Percentiles rank a stretch among this genome's conserved stretches.
Evolutionary conservation across 2,113 vertebrate genomes (phyloP).

Genomic region (Trematocara unimaculatum): DNA sequence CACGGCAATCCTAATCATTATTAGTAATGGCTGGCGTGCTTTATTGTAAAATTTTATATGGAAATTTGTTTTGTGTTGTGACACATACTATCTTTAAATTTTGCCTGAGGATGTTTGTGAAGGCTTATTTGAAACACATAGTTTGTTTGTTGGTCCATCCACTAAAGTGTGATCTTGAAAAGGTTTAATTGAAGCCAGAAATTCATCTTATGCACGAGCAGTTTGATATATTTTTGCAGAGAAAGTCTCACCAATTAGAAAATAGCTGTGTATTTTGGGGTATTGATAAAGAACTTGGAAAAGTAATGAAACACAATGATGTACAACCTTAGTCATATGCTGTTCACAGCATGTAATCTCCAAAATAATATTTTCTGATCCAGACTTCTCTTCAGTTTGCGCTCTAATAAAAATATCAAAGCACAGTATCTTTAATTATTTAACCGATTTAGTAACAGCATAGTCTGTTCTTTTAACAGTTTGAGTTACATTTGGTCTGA

Average conservation of each 20-base stretch:
- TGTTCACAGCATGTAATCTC: neutral
- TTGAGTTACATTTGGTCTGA: neutral
- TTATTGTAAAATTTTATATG: neutral
- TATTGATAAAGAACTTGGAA: neutral
- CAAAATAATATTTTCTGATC: neutral
- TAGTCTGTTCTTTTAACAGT: neutral
- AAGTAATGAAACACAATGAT: neutral
- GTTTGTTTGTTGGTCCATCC: neutral
- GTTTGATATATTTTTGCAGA: neutral
- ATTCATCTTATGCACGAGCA: neutral
- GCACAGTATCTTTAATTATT: neutral
- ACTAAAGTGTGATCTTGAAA: neutral
- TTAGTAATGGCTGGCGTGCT: neutral
- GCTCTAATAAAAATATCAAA: neutral
- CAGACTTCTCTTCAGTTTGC: neutral
- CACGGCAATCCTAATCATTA: neutral
- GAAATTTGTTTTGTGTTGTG: neutral
- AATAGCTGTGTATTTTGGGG: neutral
- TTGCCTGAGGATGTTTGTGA: neutral
- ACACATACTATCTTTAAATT: neutral
- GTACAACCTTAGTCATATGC: neutral
- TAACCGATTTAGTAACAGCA: neutral
- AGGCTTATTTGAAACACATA: neutral
- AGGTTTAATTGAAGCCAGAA: neutral
- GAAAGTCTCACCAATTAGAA: neutral